A percentile compares a stretch with the other conserved stretches of the same genome.
Conservation (phyloP, 2,113 vertebrate genomes). For the Cryptomyrus ogoouensis region DNA sequence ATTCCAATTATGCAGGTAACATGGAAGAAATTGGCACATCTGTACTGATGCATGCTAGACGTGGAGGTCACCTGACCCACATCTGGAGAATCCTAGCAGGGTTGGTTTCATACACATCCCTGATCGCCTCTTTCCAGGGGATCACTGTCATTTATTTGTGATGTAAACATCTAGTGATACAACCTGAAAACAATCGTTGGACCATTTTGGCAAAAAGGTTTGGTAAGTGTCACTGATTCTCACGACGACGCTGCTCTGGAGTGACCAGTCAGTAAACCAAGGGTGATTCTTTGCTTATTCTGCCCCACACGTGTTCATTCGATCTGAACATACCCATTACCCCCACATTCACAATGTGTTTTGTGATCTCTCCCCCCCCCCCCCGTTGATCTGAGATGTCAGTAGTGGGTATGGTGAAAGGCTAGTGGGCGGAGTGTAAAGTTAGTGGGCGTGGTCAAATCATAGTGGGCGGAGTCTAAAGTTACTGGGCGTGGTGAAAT, state of each 20-base stretch:
- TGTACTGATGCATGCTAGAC: background rate
- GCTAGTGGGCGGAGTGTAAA: no score
- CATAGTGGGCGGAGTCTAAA: accelerated
- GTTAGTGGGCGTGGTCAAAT: no score
- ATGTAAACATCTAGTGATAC: background rate
- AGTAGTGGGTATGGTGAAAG: background rate
- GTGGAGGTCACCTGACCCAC: background rate
- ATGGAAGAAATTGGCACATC: no score
- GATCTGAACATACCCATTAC: background rate
- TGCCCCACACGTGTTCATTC: background rate
- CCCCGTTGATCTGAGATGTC: background rate
- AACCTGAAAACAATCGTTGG: background rate
- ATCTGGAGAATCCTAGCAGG: background rate
- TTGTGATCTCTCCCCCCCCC: background rate
- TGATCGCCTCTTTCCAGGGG: background rate
- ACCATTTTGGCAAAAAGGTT: background rate
- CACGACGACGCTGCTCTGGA: background rate
- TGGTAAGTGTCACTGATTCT: background rate
- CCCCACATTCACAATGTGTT: background rate
- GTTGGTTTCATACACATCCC: background rate
- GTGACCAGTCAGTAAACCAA: background rate
- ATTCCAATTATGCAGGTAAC: background rate
- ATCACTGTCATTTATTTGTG: background rate
- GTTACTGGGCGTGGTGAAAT: background rate
- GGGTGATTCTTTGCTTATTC: no score